phyloP scores from a whole-genome alignment of 2,888 invertebrate genomes.

The Pterobdella sp. region DNA sequence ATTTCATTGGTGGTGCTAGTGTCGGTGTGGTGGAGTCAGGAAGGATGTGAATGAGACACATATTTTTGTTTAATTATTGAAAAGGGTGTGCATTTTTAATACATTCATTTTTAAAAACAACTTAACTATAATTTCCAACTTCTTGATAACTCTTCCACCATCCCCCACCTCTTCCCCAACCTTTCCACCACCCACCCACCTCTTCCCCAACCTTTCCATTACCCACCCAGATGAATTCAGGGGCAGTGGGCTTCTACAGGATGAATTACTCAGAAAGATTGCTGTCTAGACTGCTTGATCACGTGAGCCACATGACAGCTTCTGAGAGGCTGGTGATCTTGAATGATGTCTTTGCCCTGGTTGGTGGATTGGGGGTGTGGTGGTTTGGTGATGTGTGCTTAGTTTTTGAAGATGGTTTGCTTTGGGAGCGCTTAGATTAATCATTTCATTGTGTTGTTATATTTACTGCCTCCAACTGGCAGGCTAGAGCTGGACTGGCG shows the following conservation, averaged over 20 bases:
- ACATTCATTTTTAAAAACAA: too few relatives aligned
- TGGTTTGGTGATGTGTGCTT: neutral
- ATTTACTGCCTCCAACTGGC: neutral
- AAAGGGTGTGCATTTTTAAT: too few relatives aligned
- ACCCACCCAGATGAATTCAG: slow-evolving; percentile 62
- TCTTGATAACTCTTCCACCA: too few relatives aligned
- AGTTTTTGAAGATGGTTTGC: neutral
- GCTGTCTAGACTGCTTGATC: slow-evolving; percentile 68
- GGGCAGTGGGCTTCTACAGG: slow-evolving; percentile 79
- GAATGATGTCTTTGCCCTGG: slow-evolving; percentile 85
- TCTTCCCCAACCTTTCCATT: neutral
- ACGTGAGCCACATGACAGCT: slow-evolving; percentile 69
- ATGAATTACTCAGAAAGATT: slow-evolving; percentile 72
- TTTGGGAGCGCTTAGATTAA: neutral
- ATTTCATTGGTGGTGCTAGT: neutral
- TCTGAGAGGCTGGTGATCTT: slow-evolving; percentile 79
- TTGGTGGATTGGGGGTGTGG: slow-evolving; percentile 42
- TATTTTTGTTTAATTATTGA: too few relatives aligned
- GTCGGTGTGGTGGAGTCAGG: too few relatives aligned
- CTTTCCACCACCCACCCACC: too few relatives aligned
- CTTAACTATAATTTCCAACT: too few relatives aligned
- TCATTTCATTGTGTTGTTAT: neutral
- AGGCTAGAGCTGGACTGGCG: slow-evolving; percentile 67
- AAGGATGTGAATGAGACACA: too few relatives aligned
- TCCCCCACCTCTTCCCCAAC: too few relatives aligned